Evolutionary conservation across 2,113 vertebrate genomes (phyloP).

Genomic region (Trogon melanurus): DNA sequence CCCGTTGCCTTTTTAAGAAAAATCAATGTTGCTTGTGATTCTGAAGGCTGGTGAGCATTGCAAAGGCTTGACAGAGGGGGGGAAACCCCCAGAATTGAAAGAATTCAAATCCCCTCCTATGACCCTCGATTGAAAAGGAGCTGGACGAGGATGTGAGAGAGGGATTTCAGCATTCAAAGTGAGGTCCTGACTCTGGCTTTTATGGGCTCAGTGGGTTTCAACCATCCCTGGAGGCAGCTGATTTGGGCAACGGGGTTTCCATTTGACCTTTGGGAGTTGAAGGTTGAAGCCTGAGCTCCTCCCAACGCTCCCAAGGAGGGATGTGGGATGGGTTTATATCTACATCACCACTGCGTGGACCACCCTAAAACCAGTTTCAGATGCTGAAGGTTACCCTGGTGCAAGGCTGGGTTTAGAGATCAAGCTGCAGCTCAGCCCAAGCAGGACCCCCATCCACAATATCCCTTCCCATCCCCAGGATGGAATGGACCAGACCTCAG

Average conservation of each 20-base stretch:
- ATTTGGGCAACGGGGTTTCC: background rate
- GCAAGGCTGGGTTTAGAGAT: background rate
- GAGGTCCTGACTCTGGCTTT: background rate
- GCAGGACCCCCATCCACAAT: background rate
- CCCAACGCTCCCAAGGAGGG: background rate
- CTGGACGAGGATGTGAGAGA: background rate
- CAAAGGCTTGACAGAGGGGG: background rate
- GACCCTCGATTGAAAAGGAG: background rate
- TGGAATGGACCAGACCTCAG: background rate
- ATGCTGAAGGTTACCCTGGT: background rate
- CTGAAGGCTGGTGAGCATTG: background rate
- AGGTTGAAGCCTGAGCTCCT: background rate
- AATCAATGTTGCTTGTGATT: background rate
- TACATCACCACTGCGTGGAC: background rate
- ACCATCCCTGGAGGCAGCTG: background rate
- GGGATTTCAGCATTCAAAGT: background rate
- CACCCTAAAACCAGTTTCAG: background rate
- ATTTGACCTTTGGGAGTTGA: background rate
- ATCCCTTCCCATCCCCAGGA: background rate
- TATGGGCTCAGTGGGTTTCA: background rate
- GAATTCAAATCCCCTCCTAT: background rate
- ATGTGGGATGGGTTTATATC: background rate
- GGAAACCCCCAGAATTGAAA: background rate
- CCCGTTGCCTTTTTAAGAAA: conserved; percentile 36
- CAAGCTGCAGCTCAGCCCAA: accelerated